phyloP scores from a whole-genome alignment of 1,140 invertebrate genomes.

The Atta colombica region DNA sequence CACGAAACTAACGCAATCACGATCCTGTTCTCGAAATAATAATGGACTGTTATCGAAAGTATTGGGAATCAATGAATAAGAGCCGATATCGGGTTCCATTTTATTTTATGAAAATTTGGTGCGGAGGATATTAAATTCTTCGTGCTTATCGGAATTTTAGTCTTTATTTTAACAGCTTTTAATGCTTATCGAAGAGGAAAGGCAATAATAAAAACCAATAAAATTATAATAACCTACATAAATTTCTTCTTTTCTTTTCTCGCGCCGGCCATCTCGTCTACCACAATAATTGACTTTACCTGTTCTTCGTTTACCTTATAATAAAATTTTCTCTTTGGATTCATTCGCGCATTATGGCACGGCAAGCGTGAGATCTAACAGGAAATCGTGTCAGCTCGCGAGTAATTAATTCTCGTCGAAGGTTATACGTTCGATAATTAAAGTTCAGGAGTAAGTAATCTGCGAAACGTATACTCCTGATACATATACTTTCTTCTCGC shows the following conservation, averaged over 20 bases:
- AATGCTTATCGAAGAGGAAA: background rate
- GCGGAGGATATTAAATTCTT: constrained; percentile 31
- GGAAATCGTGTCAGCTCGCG: constrained; percentile 31
- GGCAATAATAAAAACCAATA: constrained; percentile 13
- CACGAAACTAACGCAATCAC: constrained; percentile 11
- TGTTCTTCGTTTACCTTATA: constrained; percentile 24
- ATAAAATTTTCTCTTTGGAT: constrained; percentile 1
- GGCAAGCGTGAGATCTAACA: background rate
- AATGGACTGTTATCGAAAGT: background rate
- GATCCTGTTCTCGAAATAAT: constrained; percentile 33
- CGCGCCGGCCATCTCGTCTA: background rate
- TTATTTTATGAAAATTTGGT: constrained; percentile 18
- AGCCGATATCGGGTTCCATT: constrained; percentile 12
- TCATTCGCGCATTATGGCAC: background rate
- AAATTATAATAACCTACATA: background rate
- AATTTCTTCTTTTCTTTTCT: background rate
- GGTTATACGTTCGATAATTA: constrained; percentile 34
- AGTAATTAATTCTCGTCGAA: constrained; percentile 58
- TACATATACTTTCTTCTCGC: constrained; percentile 28
- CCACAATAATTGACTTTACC: constrained; percentile 21
- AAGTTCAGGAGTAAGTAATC: constrained; percentile 33
- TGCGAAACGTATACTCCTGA: constrained; percentile 1
- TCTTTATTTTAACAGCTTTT: constrained; percentile 21
- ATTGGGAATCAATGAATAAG: background rate
- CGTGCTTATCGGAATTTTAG: constrained; percentile 18